These are phyloP conservation scores for Yponomeuta malinellus DNA, from an alignment of 2,888 invertebrate species.

Conservation along the genomic window DNA sequence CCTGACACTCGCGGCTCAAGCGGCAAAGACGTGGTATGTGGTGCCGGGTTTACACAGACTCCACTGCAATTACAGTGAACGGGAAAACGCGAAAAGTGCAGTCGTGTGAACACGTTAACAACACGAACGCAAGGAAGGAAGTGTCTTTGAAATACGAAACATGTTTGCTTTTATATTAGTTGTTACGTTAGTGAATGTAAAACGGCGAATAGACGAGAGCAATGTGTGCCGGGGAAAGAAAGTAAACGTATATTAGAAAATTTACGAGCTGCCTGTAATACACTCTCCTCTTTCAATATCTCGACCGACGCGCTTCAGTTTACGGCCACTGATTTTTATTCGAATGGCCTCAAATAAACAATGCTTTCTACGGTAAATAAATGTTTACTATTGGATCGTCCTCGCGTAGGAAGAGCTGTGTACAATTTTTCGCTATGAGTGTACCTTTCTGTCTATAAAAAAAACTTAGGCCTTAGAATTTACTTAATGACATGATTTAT, in stretches of 20 bases:
- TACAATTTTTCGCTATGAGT: not conserved
- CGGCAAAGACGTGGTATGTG: constrained; percentile 15
- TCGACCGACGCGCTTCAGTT: constrained; percentile 46
- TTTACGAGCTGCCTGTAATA: constrained; percentile 46
- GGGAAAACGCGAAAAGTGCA: not conserved
- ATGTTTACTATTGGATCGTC: constrained; percentile 21
- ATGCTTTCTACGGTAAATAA: constrained; percentile 21
- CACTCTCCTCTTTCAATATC: constrained; percentile 46
- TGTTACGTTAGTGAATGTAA: not conserved
- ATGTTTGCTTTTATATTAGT: not conserved
- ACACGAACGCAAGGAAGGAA: not conserved
- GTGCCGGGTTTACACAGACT: not conserved
- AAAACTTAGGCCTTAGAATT: too few species aligned
- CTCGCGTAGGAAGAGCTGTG: not conserved
- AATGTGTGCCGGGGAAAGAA: not conserved
- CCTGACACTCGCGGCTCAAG: constrained; percentile 33
- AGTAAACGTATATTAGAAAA: constrained; percentile 27
- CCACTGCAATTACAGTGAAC: not conserved
- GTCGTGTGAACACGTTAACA: not conserved
- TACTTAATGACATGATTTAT: too few species aligned
- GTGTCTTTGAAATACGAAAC: not conserved
- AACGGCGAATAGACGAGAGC: not conserved
- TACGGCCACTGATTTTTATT: constrained; percentile 63
- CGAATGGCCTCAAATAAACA: constrained; percentile 33
- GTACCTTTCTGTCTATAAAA: too few species aligned